A percentile compares a stretch with the other conserved stretches of the same genome.
These are phyloP conservation scores for Melanotaenia boesemani DNA, from an alignment of 2,797 vertebrate genomes.

Conservation along the genomic window DNA sequence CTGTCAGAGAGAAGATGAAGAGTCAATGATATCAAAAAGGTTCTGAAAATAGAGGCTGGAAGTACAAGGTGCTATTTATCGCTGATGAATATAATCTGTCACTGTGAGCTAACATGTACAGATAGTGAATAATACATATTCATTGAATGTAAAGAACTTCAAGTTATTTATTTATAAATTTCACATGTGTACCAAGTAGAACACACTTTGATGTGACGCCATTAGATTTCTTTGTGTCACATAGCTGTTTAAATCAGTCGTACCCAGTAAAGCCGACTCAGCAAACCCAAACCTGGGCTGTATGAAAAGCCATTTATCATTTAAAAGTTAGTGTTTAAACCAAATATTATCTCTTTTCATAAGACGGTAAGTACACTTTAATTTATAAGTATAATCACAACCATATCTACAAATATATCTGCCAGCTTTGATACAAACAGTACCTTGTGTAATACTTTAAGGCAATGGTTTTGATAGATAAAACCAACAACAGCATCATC, in stretches of 20 bases:
- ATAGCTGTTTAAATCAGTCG: not conserved
- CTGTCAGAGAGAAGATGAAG: conserved; percentile 20
- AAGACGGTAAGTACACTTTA: not conserved
- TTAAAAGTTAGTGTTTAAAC: not conserved
- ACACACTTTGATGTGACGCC: not conserved
- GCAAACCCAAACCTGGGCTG: not conserved
- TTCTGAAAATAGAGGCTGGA: conserved; percentile 23
- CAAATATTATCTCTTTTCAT: not conserved
- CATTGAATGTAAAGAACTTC: not conserved
- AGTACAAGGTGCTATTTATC: conserved; percentile 5
- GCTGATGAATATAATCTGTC: conserved; percentile 5
- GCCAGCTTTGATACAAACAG: not conserved
- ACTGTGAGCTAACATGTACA: not conserved
- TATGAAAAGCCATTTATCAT: not conserved
- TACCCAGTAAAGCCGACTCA: not conserved
- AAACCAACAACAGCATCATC: conserved; percentile 10
- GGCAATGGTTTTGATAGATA: conserved; percentile 1
- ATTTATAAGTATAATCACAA: not conserved
- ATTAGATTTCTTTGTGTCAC: not conserved
- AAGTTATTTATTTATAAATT: conserved; percentile 1
- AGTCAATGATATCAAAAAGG: conserved; percentile 9
- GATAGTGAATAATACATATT: conserved; percentile 2
- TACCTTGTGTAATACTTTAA: not conserved
- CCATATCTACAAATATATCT: not conserved
- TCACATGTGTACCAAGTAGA: not conserved